Evolutionary conservation across 2,797 vertebrate genomes (phyloP).

Genomic region (Tiaroga cobitis): DNA sequence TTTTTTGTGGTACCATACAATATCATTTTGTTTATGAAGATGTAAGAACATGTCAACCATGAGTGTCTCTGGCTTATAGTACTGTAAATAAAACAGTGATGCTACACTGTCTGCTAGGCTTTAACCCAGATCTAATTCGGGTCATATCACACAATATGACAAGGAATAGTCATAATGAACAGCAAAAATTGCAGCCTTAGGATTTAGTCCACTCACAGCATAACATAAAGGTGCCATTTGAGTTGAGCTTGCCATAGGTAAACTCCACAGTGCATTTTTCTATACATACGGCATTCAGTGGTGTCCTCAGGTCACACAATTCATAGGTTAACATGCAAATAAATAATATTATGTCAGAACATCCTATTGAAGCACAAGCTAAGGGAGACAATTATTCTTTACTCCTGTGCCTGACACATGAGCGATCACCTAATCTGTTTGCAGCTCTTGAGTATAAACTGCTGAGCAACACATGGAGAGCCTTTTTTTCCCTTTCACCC

Average conservation of each 20-base stretch:
- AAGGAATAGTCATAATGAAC: background rate
- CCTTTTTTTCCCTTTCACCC: slow-evolving; percentile 69
- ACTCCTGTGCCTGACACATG: slow-evolving; percentile 40
- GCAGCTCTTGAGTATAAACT: slow-evolving; percentile 56
- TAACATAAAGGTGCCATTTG: slow-evolving; percentile 26
- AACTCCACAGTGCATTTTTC: slow-evolving; percentile 50
- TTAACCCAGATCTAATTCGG: background rate
- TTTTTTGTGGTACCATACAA: background rate
- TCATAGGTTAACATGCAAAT: slow-evolving; percentile 46
- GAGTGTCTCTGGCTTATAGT: background rate
- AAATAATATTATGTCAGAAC: slow-evolving; percentile 8
- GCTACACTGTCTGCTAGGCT: background rate
- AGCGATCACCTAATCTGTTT: slow-evolving; percentile 55
- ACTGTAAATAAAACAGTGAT: background rate
- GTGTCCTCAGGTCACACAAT: slow-evolving; percentile 36
- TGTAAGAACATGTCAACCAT: background rate
- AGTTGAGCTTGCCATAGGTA: slow-evolving; percentile 44
- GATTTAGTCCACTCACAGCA: background rate
- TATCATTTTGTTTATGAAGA: background rate
- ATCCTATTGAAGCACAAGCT: slow-evolving; percentile 15
- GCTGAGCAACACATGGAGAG: slow-evolving; percentile 56
- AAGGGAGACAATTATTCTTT: slow-evolving; percentile 42
- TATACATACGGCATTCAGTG: slow-evolving; percentile 53
- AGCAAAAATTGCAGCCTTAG: background rate
- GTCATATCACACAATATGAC: background rate